A percentile compares a stretch with the other conserved stretches of the same genome.
phyloP scores from a whole-genome alignment of 1,140 invertebrate genomes.

The Sarcophaga bullata region DNA sequence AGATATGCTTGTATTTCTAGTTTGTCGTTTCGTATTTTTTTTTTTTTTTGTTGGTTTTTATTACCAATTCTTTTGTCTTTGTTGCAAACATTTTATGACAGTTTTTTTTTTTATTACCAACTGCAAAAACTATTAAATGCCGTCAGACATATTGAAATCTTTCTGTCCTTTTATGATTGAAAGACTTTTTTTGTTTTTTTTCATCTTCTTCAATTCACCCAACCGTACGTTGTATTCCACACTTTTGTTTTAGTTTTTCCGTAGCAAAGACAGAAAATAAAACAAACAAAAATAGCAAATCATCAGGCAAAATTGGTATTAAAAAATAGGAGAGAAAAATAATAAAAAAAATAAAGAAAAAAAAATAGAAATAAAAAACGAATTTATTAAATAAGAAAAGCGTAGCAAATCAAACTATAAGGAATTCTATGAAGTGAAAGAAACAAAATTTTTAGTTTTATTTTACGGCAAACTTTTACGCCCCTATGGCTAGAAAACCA shows the following conservation, averaged over 20 bases:
- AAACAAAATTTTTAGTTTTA: not conserved
- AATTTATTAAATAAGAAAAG: too few species aligned
- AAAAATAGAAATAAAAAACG: not conserved
- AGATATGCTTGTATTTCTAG: too few species aligned
- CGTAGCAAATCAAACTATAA: not conserved
- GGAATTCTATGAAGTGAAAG: not conserved
- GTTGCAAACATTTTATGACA: slow-evolving; percentile 26
- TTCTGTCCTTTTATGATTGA: not conserved
- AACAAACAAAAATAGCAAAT: not conserved
- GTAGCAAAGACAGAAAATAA: not conserved
- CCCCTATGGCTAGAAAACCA: slow-evolving; percentile 20
- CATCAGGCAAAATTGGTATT: not conserved
- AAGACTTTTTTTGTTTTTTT: not conserved
- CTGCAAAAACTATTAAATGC: slow-evolving; percentile 26
- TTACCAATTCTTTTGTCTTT: slow-evolving; percentile 24
- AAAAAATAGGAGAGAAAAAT: not conserved
- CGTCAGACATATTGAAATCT: slow-evolving; percentile 24
- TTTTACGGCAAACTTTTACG: slow-evolving; percentile 14
- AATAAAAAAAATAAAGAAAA: not conserved
- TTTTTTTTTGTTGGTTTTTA: not conserved
- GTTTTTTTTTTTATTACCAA: slow-evolving; percentile 7
- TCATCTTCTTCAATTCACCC: too few species aligned
- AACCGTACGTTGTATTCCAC: not conserved
- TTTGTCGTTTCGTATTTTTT: not conserved
- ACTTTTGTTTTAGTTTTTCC: not conserved